Evolutionary conservation across 2,797 vertebrate species (phyloP), one percentile per base, ranked within the genome.

Genomic region (Alauda arvensis): DNA sequence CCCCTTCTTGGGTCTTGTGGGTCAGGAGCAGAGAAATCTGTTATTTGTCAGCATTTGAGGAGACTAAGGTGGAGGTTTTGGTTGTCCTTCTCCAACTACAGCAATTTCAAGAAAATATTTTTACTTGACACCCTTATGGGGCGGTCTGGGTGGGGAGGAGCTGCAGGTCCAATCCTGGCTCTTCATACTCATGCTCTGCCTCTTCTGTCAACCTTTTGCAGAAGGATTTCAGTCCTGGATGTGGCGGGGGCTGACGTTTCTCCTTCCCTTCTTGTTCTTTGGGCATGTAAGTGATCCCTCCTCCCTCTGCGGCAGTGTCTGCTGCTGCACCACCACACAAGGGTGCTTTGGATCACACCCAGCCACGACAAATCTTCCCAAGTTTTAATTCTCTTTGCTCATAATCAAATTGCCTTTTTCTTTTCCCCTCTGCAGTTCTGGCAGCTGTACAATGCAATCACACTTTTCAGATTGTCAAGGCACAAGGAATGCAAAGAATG

Each of bases 181-280:
- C 15, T 52, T 55, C 20, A 0, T 77, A 59, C 80, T 86, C 69
- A 87, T 21, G 16, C 34, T 79, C 31, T 83, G 20, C 28, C 26
- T 76, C 23, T 72, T 71, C 82, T 90, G 33, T 62, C 56, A 78
- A 95, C 70, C 90, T 90, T 93, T 94, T 92, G 29, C 97, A 99
- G 99, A 99, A 96, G 99, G 99, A 46, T 99, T 99, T 96, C 99
- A 99, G 97, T 99, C 99, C n/a, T 99, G 99, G 99, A 99, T 99
- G 99, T 99, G 99, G 99, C 97, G 99, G 85, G 99, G 99, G 10
- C 98, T 99, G 91, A 99, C 99, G 0, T 99, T 99, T 94, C 98
- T 99, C 56, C 97, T 99, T 84, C 99, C 99, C 4, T 99, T 99
- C 93, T 97, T 99, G 76, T 99, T 99, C 96, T 99, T 99, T 65